Base-by-base conservation (phyloP, 2,113 vertebrate species). In the Plotosus lineatus region DNA sequence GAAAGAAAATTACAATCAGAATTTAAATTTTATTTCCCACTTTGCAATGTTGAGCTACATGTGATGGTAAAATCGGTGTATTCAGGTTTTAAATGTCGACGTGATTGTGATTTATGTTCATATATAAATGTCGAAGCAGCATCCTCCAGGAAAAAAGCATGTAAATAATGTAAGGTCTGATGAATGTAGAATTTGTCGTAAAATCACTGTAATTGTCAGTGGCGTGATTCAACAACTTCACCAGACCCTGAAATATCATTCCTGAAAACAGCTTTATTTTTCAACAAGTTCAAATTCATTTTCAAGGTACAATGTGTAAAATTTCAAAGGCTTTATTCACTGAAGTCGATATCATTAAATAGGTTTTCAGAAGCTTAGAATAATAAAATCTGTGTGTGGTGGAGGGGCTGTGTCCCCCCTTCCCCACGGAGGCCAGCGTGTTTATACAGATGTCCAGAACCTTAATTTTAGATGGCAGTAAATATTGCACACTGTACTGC, bases 201-300 rank as follows among this genome's bases (percentile, higher is more conserved):
- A 72, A 33, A 21, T 50, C 44, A 21, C 26, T 48, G 23, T 46
- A 28, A 11, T 68, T 12, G 8, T 68, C 38, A 23, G 65, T 68
- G 38, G 38, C 10, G 10, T 44, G 26, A 21, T 68, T 68, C 4
- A 66, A 17, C 65, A 46, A 56, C 58, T 33, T 31, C 40, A 1
- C 21, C 14, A 72, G 78, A 58, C 56, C 31, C 31, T 81, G 61
- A 56, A 6, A 71, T 4, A 75, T 40, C 33, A 75, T 61, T 4
- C 26, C 36, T 50, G 31, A 28, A 51, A 76, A 44, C 40, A 63
- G 9, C 56, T 83, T 72, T 46, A 82, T 82, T 80, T 71, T n/a
- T 61, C 71, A 72, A 3, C 38, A 55, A 42, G 10, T 33, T 65
- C 40, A 80, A 76, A 51, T 51, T 42, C 51, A 26, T 23, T 50